Percentiles rank a stretch among this genome's conserved stretches.
phyloP scores from a whole-genome alignment of 2,888 invertebrate species.

The Caenorhabditis virilis region DNA sequence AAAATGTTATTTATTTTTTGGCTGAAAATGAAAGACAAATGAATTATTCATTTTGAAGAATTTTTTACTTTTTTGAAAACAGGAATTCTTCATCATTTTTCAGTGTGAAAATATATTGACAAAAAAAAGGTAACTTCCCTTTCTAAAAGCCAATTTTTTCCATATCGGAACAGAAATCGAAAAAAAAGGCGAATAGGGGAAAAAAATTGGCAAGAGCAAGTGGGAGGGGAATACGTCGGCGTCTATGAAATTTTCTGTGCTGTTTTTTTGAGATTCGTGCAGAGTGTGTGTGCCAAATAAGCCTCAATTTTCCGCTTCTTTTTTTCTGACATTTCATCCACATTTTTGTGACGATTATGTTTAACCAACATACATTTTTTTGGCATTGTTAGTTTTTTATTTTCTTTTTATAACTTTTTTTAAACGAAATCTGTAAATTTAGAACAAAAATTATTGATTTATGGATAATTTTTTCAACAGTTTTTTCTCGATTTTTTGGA shows the following conservation, averaged over 20 bases:
- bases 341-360: too few species aligned
- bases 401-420: not conserved
- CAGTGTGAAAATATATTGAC: too few species aligned
- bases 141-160: too few species aligned
- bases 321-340: constrained; percentile 4
- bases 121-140: too few species aligned
- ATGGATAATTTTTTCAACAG: not conserved
- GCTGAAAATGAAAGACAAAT: too few species aligned
- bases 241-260: not conserved
- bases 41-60: too few species aligned
- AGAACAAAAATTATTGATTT: not conserved
- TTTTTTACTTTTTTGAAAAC: too few species aligned
- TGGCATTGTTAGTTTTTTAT: not conserved
- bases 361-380: constrained; percentile 4
- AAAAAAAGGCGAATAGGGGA: not conserved
- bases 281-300: constrained; percentile 12
- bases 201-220: not conserved
- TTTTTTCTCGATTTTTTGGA: too few species aligned
- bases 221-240: not conserved
- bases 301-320: constrained; percentile 31
- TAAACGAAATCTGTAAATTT: not conserved
- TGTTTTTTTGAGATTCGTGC: not conserved
- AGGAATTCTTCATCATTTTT: too few species aligned
- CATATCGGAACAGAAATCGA: not conserved
- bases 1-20: too few species aligned